Evolutionary conservation across 2,888 invertebrate genomes (phyloP).

Genomic region (Limulus polyphemus): DNA sequence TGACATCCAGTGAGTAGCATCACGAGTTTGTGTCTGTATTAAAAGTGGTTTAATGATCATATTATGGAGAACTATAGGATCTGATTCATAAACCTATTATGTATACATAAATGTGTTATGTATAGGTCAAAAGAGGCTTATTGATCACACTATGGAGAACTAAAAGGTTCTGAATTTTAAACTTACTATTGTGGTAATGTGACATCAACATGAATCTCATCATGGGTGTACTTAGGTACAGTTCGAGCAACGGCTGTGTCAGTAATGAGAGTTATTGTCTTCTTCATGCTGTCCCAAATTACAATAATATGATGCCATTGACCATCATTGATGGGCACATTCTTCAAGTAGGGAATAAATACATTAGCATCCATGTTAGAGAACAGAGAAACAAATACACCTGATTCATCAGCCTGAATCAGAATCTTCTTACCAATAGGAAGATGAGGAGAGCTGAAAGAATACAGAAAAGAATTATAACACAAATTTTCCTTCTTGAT

Average conservation of each 20-base stretch:
- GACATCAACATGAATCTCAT: conserved; percentile 43
- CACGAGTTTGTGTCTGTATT: conserved; percentile 41
- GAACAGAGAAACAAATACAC: conserved; percentile 82
- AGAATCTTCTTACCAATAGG: conserved; percentile 57
- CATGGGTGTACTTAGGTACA: conserved; percentile 73
- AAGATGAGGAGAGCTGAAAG: conserved; percentile 50
- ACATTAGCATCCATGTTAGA: conserved; percentile 62
- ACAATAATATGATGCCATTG: conserved; percentile 93
- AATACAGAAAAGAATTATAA: too few relatives aligned
- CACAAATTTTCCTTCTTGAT: too few relatives aligned
- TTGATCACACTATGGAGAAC: too few relatives aligned
- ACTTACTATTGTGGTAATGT: conserved; percentile 64
- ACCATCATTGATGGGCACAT: conserved; percentile 85
- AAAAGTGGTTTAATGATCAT: conserved; percentile 44
- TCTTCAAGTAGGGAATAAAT: conserved; percentile 77
- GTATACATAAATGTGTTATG: too few relatives aligned
- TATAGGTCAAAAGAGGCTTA: too few relatives aligned
- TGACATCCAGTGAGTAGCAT: too few relatives aligned
- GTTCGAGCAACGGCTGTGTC: conserved; percentile 90
- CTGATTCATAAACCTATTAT: too few relatives aligned
- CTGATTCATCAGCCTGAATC: conserved; percentile 80
- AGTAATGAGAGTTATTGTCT: conserved; percentile 78
- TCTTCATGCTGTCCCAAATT: conserved; percentile 82
- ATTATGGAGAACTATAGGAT: too few relatives aligned
- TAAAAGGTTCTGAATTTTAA: background rate